Evolutionary conservation across 2,888 invertebrate genomes (phyloP), one percentile per base, ranked within the genome.

Genomic region (Amblyjoppa proteus): DNA sequence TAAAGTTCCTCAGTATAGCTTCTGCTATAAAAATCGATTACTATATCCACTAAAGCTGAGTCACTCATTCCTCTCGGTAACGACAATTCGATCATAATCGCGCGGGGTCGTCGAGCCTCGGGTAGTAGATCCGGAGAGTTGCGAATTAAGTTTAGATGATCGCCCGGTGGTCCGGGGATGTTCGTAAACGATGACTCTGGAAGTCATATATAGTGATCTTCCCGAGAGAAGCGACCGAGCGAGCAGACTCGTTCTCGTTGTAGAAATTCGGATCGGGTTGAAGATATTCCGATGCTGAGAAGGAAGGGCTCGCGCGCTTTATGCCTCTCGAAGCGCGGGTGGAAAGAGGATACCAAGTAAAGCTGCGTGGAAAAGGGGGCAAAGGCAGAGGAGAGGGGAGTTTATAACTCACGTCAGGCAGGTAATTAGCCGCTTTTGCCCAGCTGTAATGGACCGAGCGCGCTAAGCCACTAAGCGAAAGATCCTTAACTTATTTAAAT

Each of bases 361-460:
- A 85, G 66, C 58, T 66, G 78, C 81, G 49, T 75, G 81, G 66
- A 73, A 64, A 64, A 76, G 61, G 71, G 68, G 58, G 70, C 68
- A 75, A 79, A 81, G 34, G 75, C 66, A 81, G 34, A 71, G 85
- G 79, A 68, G 84, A 81, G 85, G 88, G 88, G 92, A 91, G 91
- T 94, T 94, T 94, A 94, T 94, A 94, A 94, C 94, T 94, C 94
- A 94, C 94, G 94, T 94, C 94, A 93, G 93, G 93, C 93, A 93
- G 93, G 94, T 94, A 94, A 94, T 94, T 94, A 94, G 94, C 92
- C 93, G 93, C 92, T 93, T 93, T 94, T 93, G 93, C 91, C 91
- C 91, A 92, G 92, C 93, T 93, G 94, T 94, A 94, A 94, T 94
- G 93, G 94, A 93, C 91, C 92, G 91, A 92, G 92, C 91, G 92